A percentile compares a stretch with the other conserved stretches of the same genome.
Evolutionary conservation across 2,888 invertebrate species (phyloP).

Genomic region (Axea sp.): DNA sequence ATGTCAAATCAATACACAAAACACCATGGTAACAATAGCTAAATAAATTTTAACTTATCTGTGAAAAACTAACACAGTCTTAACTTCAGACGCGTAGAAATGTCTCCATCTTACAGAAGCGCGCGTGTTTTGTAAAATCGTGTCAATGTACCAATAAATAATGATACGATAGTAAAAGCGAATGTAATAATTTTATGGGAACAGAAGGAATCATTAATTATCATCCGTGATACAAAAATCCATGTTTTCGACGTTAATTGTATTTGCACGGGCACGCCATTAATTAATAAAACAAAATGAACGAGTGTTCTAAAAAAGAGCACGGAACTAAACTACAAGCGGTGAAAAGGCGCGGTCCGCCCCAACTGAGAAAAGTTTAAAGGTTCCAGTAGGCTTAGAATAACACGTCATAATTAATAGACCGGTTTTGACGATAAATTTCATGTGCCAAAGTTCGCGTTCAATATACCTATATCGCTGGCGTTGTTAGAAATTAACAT

Average conservation of each 20-base stretch:
- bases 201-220: constrained; percentile 12
- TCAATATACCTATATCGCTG: constrained; percentile 6
- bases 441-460: constrained; percentile 30
- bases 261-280: constrained; percentile 14
- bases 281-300: constrained; percentile 29
- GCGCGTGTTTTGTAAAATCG: too few species aligned
- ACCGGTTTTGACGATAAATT: constrained; percentile 39
- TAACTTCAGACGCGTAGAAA: too few species aligned
- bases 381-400: constrained; percentile 44
- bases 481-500: constrained; percentile 24
- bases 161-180: too few species aligned
- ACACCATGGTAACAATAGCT: constrained; percentile 47
- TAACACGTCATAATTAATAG: constrained; percentile 48
- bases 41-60: constrained; percentile 45
- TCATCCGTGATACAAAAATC: background rate
- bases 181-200: too few species aligned
- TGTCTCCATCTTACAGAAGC: too few species aligned
- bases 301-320: constrained; percentile 28
- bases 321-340: constrained; percentile 1
- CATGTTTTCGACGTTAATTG: constrained; percentile 14
- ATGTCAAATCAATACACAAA: constrained; percentile 50
- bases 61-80: background rate
- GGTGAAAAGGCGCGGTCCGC: constrained; percentile 15
- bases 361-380: constrained; percentile 30
- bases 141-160: too few species aligned